A percentile compares a stretch with the other conserved stretches of the same genome.
These are phyloP conservation scores for Leucophenga varia DNA, from an alignment of 1,140 invertebrate species.

Conservation along the genomic window DNA sequence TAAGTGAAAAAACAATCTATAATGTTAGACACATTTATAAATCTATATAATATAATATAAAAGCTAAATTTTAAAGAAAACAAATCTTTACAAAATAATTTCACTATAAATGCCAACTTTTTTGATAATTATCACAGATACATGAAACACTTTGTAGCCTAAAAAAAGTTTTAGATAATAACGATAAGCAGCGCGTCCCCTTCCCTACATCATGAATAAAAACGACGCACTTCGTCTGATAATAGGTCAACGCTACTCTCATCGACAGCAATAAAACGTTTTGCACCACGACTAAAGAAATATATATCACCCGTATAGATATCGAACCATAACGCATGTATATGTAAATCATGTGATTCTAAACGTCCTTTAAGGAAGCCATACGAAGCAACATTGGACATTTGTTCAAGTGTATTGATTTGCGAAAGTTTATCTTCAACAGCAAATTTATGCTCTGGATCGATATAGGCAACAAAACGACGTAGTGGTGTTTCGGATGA, in stretches of 20 bases:
- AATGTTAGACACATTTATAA: conserved; percentile 2
- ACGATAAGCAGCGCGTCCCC: background rate
- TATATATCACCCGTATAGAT: conserved; percentile 96
- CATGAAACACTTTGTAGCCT: conserved; percentile 10
- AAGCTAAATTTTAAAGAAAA: too few relatives aligned
- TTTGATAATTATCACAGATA: conserved; percentile 8
- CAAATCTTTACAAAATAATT: background rate
- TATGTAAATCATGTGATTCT: conserved; percentile 78
- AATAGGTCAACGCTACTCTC: conserved; percentile 75
- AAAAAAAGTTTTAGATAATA: conserved; percentile 44
- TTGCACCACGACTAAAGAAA: conserved; percentile 81
- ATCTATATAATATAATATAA: too few relatives aligned
- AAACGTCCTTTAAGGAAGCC: conserved; percentile 85
- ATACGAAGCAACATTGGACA: conserved; percentile 93
- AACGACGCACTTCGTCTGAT: conserved; percentile 74
- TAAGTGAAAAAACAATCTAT: conserved; percentile 39
- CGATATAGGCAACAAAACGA: conserved; percentile 91
- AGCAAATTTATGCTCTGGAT: conserved; percentile 86
- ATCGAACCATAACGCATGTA: conserved; percentile 96
- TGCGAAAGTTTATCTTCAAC: conserved; percentile 92
- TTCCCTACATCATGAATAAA: conserved; percentile 73
- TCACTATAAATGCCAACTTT: conserved; percentile 31
- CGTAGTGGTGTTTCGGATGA: conserved; percentile 81
- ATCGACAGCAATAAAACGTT: conserved; percentile 77
- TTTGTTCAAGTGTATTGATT: conserved; percentile 90